Evolutionary conservation across 1,140 invertebrate species (phyloP), one percentile per base, ranked within the genome.

Genomic region (Cataglyphis hispanica): DNA sequence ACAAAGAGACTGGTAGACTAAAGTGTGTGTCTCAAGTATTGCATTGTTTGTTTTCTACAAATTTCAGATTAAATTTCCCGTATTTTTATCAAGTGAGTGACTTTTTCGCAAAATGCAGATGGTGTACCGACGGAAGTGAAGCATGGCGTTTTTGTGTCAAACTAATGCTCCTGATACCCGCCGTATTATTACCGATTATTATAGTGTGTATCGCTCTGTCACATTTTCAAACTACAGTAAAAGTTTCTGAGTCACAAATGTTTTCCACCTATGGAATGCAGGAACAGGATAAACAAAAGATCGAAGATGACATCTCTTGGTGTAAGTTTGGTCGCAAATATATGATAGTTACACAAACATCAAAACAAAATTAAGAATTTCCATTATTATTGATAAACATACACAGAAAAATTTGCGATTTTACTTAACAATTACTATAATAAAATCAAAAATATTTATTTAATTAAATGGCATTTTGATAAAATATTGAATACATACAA

Each of bases 1-100:
- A 94, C 85, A 94, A 94, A 89, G 94, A 94, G 40, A 91, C 94
- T 22, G 94, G 94, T 72, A 92, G 94, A 90, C 90, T 94, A 61
- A 94, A 94, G 94, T 94, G 86, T 86, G 85, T 88, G 69, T 69
- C 22, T 69, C 22, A 63, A 60, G 25, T 76, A 16, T 19, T 31
- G 58, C 22, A 16, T 58, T 8, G n/a, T 34, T 22, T 7, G 16
- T 19, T 31, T 58, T 11, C 10, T 64, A 25, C 22, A 34, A 13
- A 77, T 61, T 58, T 56, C 31, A n/a, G 2, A 64, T 34, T n/a
- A 43, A 50, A 27, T 31, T 31, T 60, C 10, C 50, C 0, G 11
- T 37, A 13, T 31, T 10, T 27, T 22, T n/a, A 7, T 5, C 11
- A 50, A 50, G n/a, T 67, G 63, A 27, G 19, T 53, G 63, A 67